These are phyloP conservation scores for Australoheros facetus DNA, from an alignment of 2,797 vertebrate genomes.

Conservation along the genomic window DNA sequence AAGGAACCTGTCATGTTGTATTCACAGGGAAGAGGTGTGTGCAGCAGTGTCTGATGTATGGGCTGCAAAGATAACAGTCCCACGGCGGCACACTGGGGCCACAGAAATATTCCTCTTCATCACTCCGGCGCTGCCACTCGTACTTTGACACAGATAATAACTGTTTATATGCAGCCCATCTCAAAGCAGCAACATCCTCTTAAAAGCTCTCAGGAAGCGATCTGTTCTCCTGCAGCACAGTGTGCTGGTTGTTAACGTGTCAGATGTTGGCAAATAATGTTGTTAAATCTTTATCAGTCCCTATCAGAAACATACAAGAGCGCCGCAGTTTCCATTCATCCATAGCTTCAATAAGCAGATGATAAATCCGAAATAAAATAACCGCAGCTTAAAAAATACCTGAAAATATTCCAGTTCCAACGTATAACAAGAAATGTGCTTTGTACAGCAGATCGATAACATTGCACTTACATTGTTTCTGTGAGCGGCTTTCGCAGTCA, in stretches of 20 bases:
- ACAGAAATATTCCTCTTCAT: constrained; percentile 70
- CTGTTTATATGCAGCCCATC: constrained; percentile 58
- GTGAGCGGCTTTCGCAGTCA: background rate
- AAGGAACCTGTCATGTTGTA: constrained; percentile 78
- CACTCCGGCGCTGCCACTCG: constrained; percentile 52
- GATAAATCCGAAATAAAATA: constrained; percentile 7
- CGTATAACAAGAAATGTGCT: background rate
- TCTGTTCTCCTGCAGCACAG: constrained; percentile 23
- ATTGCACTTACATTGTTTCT: background rate
- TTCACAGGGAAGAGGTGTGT: constrained; percentile 73
- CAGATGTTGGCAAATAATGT: constrained; percentile 47
- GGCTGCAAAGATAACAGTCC: constrained; percentile 75
- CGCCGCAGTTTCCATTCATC: background rate
- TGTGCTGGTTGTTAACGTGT: constrained; percentile 37
- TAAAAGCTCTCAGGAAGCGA: constrained; percentile 53
- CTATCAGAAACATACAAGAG: constrained; percentile 21
- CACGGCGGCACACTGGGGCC: constrained; percentile 53
- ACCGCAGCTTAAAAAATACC: background rate
- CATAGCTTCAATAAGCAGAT: background rate
- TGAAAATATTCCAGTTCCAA: background rate
- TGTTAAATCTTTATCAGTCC: constrained; percentile 37
- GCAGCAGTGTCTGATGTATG: constrained; percentile 71
- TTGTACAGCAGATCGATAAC: background rate
- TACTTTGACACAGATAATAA: constrained; percentile 72
- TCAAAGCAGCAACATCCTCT: constrained; percentile 59